These are phyloP conservation scores for Patella caerulea DNA, from an alignment of 2,888 invertebrate genomes.

Conservation along the genomic window DNA sequence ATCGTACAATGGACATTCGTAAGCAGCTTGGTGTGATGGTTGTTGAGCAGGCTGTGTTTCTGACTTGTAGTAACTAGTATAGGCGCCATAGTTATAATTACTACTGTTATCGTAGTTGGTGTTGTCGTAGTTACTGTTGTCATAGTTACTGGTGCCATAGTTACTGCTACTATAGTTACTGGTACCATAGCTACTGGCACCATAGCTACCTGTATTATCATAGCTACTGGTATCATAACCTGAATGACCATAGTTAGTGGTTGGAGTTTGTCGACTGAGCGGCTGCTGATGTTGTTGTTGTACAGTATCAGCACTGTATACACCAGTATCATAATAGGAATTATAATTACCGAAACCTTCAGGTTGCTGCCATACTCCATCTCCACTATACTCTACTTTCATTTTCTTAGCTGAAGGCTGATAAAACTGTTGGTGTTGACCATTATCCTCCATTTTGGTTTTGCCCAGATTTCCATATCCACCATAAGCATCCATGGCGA, in stretches of 20 bases:
- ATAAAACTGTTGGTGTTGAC: not conserved
- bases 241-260: too few species aligned
- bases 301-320: not conserved
- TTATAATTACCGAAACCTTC: too few species aligned
- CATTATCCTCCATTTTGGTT: not conserved
- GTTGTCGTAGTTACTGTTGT: too few species aligned
- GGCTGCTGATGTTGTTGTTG: too few species aligned
- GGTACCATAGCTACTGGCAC: too few species aligned
- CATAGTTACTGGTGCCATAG: too few species aligned
- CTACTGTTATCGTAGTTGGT: too few species aligned
- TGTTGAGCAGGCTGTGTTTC: not conserved
- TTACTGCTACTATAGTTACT: too few species aligned
- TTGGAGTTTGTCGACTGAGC: too few species aligned
- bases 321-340: not conserved
- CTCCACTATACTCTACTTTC: not conserved
- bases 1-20: not conserved
- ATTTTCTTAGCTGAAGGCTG: not conserved
- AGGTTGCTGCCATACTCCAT: not conserved
- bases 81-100: not conserved
- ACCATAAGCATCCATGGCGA: not conserved
- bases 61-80: not conserved
- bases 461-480: not conserved
- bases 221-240: too few species aligned
- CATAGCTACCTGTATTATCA: too few species aligned
- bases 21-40: not conserved